Base-by-base conservation (phyloP, 1,140 invertebrate genomes). In the Drosophila sulfurigaster region DNA sequence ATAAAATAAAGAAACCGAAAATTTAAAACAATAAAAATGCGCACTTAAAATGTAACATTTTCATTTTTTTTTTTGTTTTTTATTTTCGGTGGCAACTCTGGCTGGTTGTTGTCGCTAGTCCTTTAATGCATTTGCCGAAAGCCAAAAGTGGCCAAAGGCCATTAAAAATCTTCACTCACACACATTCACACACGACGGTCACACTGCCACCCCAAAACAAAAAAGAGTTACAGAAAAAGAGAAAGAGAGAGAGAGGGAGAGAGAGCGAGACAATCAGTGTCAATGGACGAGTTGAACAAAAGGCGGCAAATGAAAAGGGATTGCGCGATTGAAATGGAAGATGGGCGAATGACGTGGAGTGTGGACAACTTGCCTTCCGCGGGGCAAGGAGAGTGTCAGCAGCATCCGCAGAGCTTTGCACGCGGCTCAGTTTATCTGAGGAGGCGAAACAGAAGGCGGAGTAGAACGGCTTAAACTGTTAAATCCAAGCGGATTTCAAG, bases 21-120 rank as follows among this genome's bases (percentile, higher is more conserved):
- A 75, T 85, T 81, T 78, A 85, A 86, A 85, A 85, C 79, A 86
- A 86, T 85, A 85, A 86, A 85, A 85, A 85, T 85, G 69, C 65
- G 59, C 56, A 67, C 78, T 86, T 85, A 86, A 85, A 85, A 82
- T 79, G 67, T 75, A 65, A 73, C 68, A 49, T 54, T 64, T 52
- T 57, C 54, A 57, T 57, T 25, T 38, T 56, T 38, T 25, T 11
- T 52, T 5, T 6, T 46, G 13, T 62, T 10, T 25, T 25, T 25
- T 25, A 4, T 25, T 25, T 25, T 25, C 20, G 20, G 20, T 16
- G 16, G 16, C 16, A 16, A 16, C 16, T 16, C 16, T 16, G 16
- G 54, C 28, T 32, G 28, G 28, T 32, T 32, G 51, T 54, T 54
- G 51, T 59, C 35, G 56, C 62, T 60, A 77, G 72, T 70, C 49